These are phyloP conservation scores for Elaphurus davidianus DNA, from an alignment of 2,113 vertebrate genomes.

Conservation along the genomic window DNA sequence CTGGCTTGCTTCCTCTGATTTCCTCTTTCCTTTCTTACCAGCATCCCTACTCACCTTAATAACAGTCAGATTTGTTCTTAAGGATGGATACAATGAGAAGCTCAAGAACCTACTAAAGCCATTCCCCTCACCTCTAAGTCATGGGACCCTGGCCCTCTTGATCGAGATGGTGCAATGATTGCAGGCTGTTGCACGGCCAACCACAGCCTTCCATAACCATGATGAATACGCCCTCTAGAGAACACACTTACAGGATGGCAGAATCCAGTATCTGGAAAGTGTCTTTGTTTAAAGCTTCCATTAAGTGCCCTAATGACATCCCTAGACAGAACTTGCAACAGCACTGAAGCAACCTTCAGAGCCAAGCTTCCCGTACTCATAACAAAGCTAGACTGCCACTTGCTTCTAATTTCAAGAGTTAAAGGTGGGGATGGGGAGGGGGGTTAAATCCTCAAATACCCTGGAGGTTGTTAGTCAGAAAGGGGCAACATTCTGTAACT, in stretches of 20 bases:
- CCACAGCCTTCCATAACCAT: slow-evolving; percentile 57
- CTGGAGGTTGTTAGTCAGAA: slow-evolving; percentile 20
- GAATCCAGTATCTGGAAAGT: slow-evolving; percentile 77
- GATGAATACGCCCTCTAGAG: slow-evolving; percentile 37
- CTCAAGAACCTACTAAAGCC: slow-evolving; percentile 2
- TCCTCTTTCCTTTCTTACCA: not conserved
- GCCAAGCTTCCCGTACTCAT: slow-evolving; percentile 41
- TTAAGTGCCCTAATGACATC: slow-evolving; percentile 79
- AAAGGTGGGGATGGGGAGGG: not conserved
- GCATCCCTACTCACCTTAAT: slow-evolving; percentile 46
- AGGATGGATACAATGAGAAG: not conserved
- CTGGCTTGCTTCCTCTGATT: not conserved
- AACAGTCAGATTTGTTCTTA: slow-evolving; percentile 8
- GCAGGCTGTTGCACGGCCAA: slow-evolving; percentile 73
- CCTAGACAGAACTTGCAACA: slow-evolving; percentile 68
- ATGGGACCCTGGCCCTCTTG: not conserved
- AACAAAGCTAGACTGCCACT: not conserved
- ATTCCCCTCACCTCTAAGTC: slow-evolving; percentile 28
- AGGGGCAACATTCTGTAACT: slow-evolving; percentile 54
- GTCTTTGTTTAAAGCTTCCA: slow-evolving; percentile 67
- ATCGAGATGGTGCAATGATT: slow-evolving; percentile 81
- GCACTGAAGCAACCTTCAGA: slow-evolving; percentile 58
- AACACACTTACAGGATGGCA: not conserved
- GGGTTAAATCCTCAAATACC: not conserved
- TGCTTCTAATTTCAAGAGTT: slow-evolving; percentile 64